Evolutionary conservation across 2,797 vertebrate genomes (phyloP), one percentile per base, ranked within the genome.

Genomic region (Alauda arvensis): DNA sequence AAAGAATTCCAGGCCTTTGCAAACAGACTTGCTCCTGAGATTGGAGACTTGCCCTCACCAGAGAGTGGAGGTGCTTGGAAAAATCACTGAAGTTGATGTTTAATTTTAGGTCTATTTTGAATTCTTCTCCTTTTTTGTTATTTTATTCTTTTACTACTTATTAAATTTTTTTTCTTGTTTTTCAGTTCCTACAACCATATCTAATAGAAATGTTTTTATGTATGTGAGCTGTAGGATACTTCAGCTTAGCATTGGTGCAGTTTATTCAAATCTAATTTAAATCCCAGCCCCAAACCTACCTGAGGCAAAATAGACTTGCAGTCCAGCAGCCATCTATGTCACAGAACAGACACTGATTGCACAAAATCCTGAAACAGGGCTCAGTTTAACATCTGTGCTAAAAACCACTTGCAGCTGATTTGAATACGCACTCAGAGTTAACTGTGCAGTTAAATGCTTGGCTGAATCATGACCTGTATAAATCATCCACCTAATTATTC

Each of bases 401-500:
- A 85, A 57, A 86, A 48, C 31, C 16, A 40, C n/a, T 76, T 69
- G 53, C 60, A 77, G 51, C 43, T 63, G 65, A 81, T 94, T 78
- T 91, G 49, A 74, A 18, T 81, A 76, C 34, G 10, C 1, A 3
- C 63, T 81, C 46, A 2, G 51, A 87, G 62, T 77, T 89, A 91
- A 78, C 49, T 14, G 17, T 81, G 56, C 61, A 63, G 87, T 87
- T 79, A 91, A 93, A 83, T 89, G 75, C 40, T 86, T 74, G 85
- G 57, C 87, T 93, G 71, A 83, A 94, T 87, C 33, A 48, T 12
- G 43, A 68, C 77, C 57, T 71, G n/a, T 56, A n/a, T 59, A 84
- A 87, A 53, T 91, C 62, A 89, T 77, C 34, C 25, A 75, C 82
- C 93, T 91, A 89, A 91, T 84, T 75, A 56, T 89, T 86, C 71